Evolutionary conservation across 2,888 invertebrate genomes (phyloP).

Genomic region (Syritta pipiens): DNA sequence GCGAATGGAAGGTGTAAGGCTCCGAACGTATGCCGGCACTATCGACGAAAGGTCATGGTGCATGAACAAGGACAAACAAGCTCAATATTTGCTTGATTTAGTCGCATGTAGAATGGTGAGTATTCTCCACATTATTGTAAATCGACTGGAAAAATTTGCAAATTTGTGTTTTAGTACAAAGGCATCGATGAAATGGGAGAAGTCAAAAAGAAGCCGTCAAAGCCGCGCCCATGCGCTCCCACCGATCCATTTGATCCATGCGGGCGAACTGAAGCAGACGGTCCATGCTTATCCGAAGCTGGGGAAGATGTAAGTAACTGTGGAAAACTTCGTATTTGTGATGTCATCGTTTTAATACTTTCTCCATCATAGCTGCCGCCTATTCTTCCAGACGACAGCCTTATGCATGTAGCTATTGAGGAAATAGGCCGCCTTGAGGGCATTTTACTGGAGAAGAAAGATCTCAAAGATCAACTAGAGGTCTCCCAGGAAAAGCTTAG

Average conservation of each 20-base stretch:
- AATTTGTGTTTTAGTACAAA: neutral
- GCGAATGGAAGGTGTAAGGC: constrained; percentile 71
- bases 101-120: constrained; percentile 73
- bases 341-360: neutral
- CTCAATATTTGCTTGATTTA: constrained; percentile 76
- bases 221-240: too few relatives aligned
- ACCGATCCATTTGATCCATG: too few relatives aligned
- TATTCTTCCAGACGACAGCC: constrained; percentile 72
- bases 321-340: too few relatives aligned
- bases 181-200: too few relatives aligned
- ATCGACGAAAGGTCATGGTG: constrained; percentile 76
- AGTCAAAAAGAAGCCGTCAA: too few relatives aligned
- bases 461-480: constrained; percentile 70
- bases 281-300: too few relatives aligned
- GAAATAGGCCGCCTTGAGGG: constrained; percentile 72
- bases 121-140: neutral
- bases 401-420: constrained; percentile 72
- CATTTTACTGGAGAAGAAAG: constrained; percentile 71
- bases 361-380: neutral
- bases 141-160: neutral
- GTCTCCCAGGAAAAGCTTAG: constrained; percentile 70
- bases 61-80: constrained; percentile 73
- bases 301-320: too few relatives aligned
- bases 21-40: constrained; percentile 76
- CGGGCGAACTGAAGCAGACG: too few relatives aligned